Evolutionary conservation across 53 echinoderm and acorn worm species (phyloP), one percentile per base, ranked within the genome.

Genomic region (Echinometra lucunter): DNA sequence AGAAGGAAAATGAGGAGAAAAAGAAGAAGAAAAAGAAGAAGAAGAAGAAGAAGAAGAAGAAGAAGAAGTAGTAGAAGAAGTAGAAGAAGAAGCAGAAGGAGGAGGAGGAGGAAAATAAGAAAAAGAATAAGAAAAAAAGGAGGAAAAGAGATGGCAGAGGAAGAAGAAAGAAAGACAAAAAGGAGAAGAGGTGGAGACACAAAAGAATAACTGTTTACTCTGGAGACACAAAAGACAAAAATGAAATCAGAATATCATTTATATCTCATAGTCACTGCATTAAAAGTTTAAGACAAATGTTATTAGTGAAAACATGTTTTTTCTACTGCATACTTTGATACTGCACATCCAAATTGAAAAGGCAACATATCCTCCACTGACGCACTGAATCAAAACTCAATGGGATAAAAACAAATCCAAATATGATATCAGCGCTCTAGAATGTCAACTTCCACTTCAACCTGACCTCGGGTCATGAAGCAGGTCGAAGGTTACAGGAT

Each of bases 361-460:
- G 63, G 25, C 25, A 25, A 63, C 23, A 1, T 23, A 60, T 25
- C 4, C 63, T 25, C 27, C 7, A 21, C 21, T 25, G 63, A 19
- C 6, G 25, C 25, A 63, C 23, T 21, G 23, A 60, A 60, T 17
- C 2, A 44, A 44, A 88, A 53, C 58, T 10, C 4, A 47, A 47
- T 47, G 4, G 4, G 19, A 89, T 53, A 55, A 53, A 53, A 53
- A 42, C 27, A 38, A 89, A 63, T 18, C 63, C 7, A 18, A 66
- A 9, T 18, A 91, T 91, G 91, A 91, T 88, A 55, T 88, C 88
- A 88, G 12, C 37, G 28, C 63, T 63, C 19, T 38, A 58, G 90
- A 90, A 90, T 90, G 90, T 19, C 58, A 63, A 58, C 40, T 90
- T 90, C 63, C 58, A 28, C 57, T 63, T 90, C 63, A 60, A 37